These are phyloP conservation scores for Danionella cerebrum DNA, from an alignment of 2,113 vertebrate genomes.

Conservation along the genomic window DNA sequence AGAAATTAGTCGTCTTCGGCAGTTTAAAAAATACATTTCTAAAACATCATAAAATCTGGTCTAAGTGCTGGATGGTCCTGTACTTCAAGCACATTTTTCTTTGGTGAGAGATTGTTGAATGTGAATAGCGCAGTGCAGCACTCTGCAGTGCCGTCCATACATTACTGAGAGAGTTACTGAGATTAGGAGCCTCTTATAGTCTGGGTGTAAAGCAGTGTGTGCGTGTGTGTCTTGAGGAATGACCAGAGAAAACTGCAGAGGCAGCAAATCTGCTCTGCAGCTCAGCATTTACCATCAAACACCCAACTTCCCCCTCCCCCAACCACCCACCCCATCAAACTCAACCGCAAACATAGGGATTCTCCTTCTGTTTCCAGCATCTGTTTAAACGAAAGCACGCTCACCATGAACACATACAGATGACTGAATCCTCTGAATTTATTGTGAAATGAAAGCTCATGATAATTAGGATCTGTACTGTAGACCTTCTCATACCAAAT, in stretches of 20 bases:
- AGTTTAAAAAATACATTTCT: neutral
- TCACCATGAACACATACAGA: too few species aligned
- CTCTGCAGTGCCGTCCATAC: constrained; percentile 9
- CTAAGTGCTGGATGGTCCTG: neutral
- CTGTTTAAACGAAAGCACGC: neutral
- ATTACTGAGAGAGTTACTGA: neutral
- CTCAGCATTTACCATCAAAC: constrained; percentile 28
- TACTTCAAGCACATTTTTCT: neutral
- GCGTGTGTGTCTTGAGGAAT: constrained; percentile 32
- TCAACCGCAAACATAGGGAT: constrained; percentile 1
- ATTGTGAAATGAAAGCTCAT: too few species aligned
- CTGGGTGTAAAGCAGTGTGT: constrained; percentile 11
- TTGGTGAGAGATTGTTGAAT: neutral
- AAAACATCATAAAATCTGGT: neutral
- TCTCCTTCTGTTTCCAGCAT: constrained; percentile 16
- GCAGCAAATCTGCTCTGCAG: constrained; percentile 27
- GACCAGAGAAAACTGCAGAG: constrained; percentile 32
- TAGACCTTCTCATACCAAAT: too few species aligned
- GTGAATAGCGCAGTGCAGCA: neutral
- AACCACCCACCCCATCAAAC: too few species aligned
- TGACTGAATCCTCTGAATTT: too few species aligned
- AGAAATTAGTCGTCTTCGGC: neutral
- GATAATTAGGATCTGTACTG: too few species aligned
- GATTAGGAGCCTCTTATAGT: constrained; percentile 18
- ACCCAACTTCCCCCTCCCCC: constrained; percentile 20